Conservation (phyloP, 2,888 invertebrate genomes). For the Dolichopus griseipennis region DNA sequence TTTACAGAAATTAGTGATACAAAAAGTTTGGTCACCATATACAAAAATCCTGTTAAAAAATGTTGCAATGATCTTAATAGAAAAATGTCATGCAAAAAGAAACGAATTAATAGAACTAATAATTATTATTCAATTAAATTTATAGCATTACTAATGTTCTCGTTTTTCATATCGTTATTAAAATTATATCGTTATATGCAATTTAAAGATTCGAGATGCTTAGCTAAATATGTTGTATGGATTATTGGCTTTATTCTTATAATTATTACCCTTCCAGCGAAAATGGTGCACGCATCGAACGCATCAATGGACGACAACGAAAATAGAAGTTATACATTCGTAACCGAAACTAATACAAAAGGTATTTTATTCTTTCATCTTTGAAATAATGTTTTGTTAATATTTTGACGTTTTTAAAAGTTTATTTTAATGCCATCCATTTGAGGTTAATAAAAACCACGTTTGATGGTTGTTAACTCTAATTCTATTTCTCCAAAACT, state of each 20-base stretch:
- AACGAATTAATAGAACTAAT: not conserved
- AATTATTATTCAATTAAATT: not conserved
- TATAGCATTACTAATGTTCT: not conserved
- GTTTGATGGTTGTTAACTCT: too few species aligned
- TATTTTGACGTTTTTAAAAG: too few species aligned
- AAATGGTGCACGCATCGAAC: slow-evolving; percentile 23
- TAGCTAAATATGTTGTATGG: slow-evolving; percentile 19
- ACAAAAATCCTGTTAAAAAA: not conserved
- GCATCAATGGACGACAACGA: slow-evolving; percentile 20
- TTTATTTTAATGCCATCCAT: too few species aligned
- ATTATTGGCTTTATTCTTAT: slow-evolving; percentile 27
- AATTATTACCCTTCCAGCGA: slow-evolving; percentile 28
- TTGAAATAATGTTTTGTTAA: too few species aligned
- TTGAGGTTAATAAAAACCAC: too few species aligned
- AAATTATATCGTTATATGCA: slow-evolving; percentile 24
- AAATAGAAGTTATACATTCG: slow-evolving; percentile 25
- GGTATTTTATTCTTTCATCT: not conserved
- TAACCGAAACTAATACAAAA: not conserved
- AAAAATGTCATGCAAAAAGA: not conserved
- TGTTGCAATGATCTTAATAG: not conserved
- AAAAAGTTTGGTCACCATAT: not conserved
- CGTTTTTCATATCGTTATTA: slow-evolving; percentile 25
- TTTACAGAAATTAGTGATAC: not conserved
- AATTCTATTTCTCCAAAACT: too few species aligned
- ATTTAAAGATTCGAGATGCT: not conserved